Base-by-base conservation (phyloP, 2,113 vertebrate genomes). In the Piprites chloris region DNA sequence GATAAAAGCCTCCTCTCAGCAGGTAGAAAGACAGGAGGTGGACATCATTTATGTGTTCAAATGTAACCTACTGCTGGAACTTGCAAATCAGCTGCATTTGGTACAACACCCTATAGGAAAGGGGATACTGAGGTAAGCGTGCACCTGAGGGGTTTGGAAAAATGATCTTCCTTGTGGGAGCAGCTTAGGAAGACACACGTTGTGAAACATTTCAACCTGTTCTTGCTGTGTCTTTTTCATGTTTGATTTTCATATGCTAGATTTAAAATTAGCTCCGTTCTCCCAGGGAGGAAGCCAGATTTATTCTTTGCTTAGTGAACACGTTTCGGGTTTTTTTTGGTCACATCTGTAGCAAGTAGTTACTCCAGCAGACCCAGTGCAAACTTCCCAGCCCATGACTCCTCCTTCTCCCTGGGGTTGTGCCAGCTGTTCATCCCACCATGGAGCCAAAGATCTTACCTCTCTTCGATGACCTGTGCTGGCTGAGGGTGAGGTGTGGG, bases 1-100 rank as follows among this genome's bases (percentile, higher is more conserved):
- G 21, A 21, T 27, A 26, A 59, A 78, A 90, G 39, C 30, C 58
- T 28, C 30, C 58, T 28, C 24, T 15, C 18, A 65, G 30, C 12
- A 44, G n/a, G 20, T 11, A 75, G 41, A 59, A 61, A 4, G 23
- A 55, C 33, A 59, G 28, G 20, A 67, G 14, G 27, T n/a, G n/a
- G n/a, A n/a, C 14, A 68, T 6, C 9, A 9, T 23, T 49, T 75
- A 30, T 15, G 49, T 37, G 22, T 39, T 75, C 35, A 79, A 14
- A 30, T 10, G 19, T 12, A 24, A 74, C 32, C 32, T 39, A 32
- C 9, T 66, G n/a, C 20, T 39, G 65, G 66, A 46, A 72, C 33
- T 18, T 21, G 11, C 9, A 15, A 49, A 49, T 46, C 14, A 26
- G 14, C 20, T n/a, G 4, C 47, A 9, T 22, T 41, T 1, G 0